A percentile compares a stretch with the other conserved stretches of the same genome.
These are phyloP conservation scores for Cichlasoma orientale DNA, from an alignment of 2,797 vertebrate genomes.

Conservation along the genomic window DNA sequence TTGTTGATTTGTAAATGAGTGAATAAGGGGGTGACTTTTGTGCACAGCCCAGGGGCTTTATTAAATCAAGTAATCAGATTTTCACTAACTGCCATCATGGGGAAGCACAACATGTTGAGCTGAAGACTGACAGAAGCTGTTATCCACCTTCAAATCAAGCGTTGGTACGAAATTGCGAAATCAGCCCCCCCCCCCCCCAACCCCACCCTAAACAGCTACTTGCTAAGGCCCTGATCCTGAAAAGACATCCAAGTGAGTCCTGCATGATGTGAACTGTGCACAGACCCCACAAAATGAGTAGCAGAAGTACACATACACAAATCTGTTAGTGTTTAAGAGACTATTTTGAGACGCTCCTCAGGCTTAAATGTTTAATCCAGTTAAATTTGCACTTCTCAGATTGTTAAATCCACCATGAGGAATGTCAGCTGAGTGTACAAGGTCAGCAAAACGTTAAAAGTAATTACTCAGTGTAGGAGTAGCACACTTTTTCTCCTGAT, in stretches of 20 bases:
- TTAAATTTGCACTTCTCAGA: slow-evolving; percentile 48
- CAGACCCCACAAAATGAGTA: background rate
- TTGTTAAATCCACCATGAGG: slow-evolving; percentile 46
- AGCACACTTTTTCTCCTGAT: background rate
- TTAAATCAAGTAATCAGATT: slow-evolving; percentile 4
- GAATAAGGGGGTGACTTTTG: background rate
- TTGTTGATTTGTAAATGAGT: background rate
- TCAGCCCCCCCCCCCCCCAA: background rate
- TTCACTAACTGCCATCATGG: background rate
- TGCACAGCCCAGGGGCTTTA: background rate
- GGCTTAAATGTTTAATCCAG: slow-evolving; percentile 52
- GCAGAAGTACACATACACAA: background rate
- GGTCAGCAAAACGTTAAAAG: slow-evolving; percentile 44
- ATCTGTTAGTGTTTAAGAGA: slow-evolving; percentile 10
- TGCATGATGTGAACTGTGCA: background rate
- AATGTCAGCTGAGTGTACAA: slow-evolving; percentile 41
- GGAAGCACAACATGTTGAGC: background rate
- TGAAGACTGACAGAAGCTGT: background rate
- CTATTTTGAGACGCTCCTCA: slow-evolving; percentile 37
- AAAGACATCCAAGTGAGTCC: background rate
- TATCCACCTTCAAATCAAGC: background rate
- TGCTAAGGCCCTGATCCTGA: background rate
- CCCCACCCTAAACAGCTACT: background rate
- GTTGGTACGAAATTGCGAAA: background rate
- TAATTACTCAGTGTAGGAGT: slow-evolving; percentile 24